These are phyloP conservation scores for Cryptus viduatorius DNA, from an alignment of 2,888 invertebrate species.

Conservation along the genomic window DNA sequence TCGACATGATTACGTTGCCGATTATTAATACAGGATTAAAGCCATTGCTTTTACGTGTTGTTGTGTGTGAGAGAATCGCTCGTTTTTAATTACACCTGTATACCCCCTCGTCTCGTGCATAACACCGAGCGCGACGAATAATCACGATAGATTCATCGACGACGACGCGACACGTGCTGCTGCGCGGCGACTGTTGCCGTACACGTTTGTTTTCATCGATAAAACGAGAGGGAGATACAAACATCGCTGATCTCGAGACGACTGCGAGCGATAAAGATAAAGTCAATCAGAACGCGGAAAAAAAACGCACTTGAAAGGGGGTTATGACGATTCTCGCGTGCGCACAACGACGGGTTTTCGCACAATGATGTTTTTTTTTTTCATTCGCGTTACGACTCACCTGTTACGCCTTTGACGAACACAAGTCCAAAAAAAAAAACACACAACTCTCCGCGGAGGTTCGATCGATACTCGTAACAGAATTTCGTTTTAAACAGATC, in stretches of 20 bases:
- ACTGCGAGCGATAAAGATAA: background rate
- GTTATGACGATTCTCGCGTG: background rate
- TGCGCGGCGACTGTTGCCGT: background rate
- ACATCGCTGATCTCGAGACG: background rate
- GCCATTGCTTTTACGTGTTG: background rate
- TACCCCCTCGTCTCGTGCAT: background rate
- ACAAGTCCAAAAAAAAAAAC: conserved; percentile 2
- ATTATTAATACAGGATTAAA: background rate
- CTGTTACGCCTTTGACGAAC: background rate
- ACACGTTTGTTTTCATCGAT: conserved; percentile 15
- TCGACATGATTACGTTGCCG: background rate
- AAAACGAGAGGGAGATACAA: background rate
- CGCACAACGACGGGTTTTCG: background rate
- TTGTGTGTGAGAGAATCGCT: background rate
- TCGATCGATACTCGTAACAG: conserved; percentile 1
- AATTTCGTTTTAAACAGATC: background rate
- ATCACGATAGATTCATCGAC: background rate
- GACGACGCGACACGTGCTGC: conserved; percentile 9
- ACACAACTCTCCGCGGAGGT: background rate
- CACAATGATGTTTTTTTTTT: background rate
- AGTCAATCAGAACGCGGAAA: background rate
- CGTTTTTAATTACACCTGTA: conserved; percentile 9
- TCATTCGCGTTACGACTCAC: background rate
- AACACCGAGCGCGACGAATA: background rate
- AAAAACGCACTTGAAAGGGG: background rate